These are phyloP conservation scores for Pyrrhia umbra DNA, from an alignment of 2,888 invertebrate species.

Conservation along the genomic window DNA sequence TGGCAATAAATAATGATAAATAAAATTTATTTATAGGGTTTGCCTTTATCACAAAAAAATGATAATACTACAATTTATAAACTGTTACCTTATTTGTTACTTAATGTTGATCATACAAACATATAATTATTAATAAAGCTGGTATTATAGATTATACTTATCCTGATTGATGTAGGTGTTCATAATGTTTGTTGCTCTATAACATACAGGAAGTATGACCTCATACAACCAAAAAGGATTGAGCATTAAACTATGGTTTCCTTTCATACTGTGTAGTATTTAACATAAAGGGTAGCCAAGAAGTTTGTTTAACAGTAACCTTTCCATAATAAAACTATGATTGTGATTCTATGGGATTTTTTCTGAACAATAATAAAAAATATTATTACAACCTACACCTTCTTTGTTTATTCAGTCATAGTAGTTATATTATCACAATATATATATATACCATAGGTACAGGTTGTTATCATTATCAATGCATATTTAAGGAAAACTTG, in stretches of 20 bases:
- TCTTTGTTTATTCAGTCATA: background rate
- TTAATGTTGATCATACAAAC: background rate
- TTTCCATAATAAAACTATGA: background rate
- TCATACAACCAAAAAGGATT: slow-evolving; percentile 45
- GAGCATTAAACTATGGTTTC: slow-evolving; percentile 27
- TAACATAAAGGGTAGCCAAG: background rate
- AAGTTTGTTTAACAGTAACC: background rate
- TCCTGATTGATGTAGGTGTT: slow-evolving; percentile 50
- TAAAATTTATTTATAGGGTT: slow-evolving; percentile 8
- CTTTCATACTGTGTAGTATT: slow-evolving; percentile 12
- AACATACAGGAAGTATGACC: slow-evolving; percentile 57
- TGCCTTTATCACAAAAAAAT: background rate
- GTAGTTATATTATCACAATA: background rate
- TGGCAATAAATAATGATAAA: slow-evolving; percentile 15
- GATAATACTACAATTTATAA: too few species aligned
- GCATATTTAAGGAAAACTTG: background rate
- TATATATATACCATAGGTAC: background rate
- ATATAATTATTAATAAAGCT: slow-evolving; percentile 1
- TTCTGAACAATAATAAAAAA: background rate
- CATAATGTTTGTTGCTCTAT: slow-evolving; percentile 27
- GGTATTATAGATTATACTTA: background rate
- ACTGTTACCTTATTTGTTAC: too few species aligned
- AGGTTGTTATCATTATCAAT: background rate
- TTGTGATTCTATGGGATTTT: background rate
- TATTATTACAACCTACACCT: background rate